Conservation (phyloP, 2,113 vertebrate species). For the Colaptes auratus region DNA sequence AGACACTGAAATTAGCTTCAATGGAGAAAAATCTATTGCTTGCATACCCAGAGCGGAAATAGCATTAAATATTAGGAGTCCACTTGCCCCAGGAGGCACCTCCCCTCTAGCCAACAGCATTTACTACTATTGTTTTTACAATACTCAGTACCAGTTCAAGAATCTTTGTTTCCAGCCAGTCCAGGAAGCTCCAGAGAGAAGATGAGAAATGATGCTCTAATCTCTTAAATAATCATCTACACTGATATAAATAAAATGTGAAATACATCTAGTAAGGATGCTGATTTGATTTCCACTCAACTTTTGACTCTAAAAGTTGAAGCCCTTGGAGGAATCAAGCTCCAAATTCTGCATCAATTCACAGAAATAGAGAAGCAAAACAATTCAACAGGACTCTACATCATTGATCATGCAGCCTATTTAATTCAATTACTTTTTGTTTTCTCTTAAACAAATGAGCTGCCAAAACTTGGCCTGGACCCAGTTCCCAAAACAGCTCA, state of each 20-base stretch:
- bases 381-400: not conserved
- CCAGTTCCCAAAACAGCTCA: slow-evolving; percentile 15
- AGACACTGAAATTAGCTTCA: not conserved
- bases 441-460: slow-evolving; percentile 41
- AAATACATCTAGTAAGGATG: not conserved
- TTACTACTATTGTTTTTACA: not conserved
- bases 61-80: not conserved
- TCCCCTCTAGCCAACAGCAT: not conserved
- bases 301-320: not conserved
- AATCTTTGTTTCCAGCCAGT: not conserved
- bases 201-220: not conserved
- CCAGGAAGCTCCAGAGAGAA: not conserved
- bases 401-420: not conserved
- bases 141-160: not conserved
- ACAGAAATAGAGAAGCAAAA: not conserved
- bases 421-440: slow-evolving; percentile 50
- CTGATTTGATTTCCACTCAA: not conserved
- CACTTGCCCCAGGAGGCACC: not conserved
- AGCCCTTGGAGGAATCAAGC: not conserved
- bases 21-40: not conserved
- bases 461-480: slow-evolving; percentile 8
- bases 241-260: not conserved
- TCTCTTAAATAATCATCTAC: not conserved
- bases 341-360: not conserved
- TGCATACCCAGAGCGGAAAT: not conserved